Conservation (phyloP, 2,113 vertebrate species). For the Uropsilus gracilis region DNA sequence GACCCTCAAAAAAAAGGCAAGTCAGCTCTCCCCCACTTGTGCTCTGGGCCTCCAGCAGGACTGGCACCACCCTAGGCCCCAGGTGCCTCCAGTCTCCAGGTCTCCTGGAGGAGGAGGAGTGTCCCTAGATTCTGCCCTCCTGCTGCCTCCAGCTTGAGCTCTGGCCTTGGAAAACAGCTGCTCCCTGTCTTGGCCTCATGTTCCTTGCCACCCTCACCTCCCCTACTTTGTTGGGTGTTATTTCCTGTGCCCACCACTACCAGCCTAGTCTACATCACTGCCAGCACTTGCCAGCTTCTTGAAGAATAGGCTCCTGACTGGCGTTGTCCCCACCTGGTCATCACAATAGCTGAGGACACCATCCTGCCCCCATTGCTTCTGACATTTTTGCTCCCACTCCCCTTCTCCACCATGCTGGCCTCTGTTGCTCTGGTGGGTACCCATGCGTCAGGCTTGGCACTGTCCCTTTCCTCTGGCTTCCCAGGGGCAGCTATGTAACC, state of each 20-base stretch:
- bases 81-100: neutral
- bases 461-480: neutral
- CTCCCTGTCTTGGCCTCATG: neutral
- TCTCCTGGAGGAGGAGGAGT: neutral
- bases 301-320: neutral
- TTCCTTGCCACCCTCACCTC: neutral
- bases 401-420: neutral
- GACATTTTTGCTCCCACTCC: fast-evolving
- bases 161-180: fast-evolving
- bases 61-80: neutral
- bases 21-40: neutral
- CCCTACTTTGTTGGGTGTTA: neutral
- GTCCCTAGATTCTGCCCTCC: neutral
- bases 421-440: neutral
- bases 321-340: too few species aligned
- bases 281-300: neutral
- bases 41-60: neutral
- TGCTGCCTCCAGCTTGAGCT: neutral
- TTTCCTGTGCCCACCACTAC: neutral
- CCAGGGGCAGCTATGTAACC: fast-evolving
- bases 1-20: neutral
- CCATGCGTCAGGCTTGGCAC: neutral
- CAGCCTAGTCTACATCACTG: neutral
- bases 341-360: neutral
- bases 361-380: fast-evolving